Evolutionary conservation across 2,888 invertebrate species (phyloP).

Genomic region (Pheosia gnoma): DNA sequence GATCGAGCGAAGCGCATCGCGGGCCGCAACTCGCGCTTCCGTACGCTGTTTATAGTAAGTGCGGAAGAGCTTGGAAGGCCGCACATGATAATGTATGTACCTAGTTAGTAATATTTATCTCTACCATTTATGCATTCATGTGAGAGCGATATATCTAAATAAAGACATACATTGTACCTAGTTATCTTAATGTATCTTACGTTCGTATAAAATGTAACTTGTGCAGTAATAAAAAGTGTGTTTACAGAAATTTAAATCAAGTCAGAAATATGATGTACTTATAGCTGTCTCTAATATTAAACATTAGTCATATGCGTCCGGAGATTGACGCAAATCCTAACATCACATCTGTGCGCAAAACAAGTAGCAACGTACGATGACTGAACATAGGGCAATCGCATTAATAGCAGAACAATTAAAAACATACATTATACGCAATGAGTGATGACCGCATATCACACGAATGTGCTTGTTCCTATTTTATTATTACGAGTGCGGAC

Average conservation of each 20-base stretch:
- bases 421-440: conserved; percentile 41
- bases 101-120: conserved; percentile 56
- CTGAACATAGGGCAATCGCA: conserved; percentile 41
- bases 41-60: conserved; percentile 73
- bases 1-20: conserved; percentile 43
- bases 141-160: conserved; percentile 4
- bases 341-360: conserved; percentile 53
- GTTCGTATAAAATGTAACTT: neutral
- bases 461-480: conserved; percentile 43
- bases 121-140: conserved; percentile 50
- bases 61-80: conserved; percentile 75
- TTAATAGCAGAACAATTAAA: conserved; percentile 47
- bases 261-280: conserved; percentile 14
- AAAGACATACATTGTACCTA: neutral
- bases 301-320: conserved; percentile 59
- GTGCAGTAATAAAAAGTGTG: conserved; percentile 21
- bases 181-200: neutral
- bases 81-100: conserved; percentile 39
- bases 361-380: conserved; percentile 43
- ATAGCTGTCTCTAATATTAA: conserved; percentile 49
- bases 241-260: conserved; percentile 19
- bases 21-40: conserved; percentile 59
- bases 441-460: conserved; percentile 50
- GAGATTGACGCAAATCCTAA: conserved; percentile 64
- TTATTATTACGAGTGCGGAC: conserved; percentile 32